These are phyloP conservation scores for Ibidorhyncha struthersii DNA, from an alignment of 2,113 vertebrate species.

Conservation along the genomic window DNA sequence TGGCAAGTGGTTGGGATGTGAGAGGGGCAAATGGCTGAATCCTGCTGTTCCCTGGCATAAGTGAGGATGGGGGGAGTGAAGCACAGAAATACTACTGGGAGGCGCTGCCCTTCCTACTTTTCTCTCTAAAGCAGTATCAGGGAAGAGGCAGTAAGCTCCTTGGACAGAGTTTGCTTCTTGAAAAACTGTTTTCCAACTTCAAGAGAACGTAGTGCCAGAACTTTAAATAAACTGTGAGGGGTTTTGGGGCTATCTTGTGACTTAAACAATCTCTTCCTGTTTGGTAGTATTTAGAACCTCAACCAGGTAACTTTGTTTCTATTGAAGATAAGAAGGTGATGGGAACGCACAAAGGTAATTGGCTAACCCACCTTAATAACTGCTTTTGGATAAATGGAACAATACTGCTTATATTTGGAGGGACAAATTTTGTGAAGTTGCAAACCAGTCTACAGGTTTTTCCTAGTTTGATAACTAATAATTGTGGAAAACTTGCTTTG, in stretches of 20 bases:
- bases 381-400: not conserved
- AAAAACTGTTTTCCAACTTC: not conserved
- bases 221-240: not conserved
- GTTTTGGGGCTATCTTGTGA: not conserved
- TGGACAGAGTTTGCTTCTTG: not conserved
- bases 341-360: conserved; percentile 89
- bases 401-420: not conserved
- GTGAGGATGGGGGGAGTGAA: not conserved
- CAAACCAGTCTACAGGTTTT: not conserved
- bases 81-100: not conserved
- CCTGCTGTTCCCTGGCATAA: not conserved
- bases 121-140: not conserved
- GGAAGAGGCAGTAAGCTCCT: not conserved
- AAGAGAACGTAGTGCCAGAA: not conserved
- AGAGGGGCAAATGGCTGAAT: not conserved
- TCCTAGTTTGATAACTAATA: not conserved
- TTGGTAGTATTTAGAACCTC: conserved; percentile 89
- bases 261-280: not conserved
- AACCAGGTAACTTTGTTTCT: conserved; percentile 90
- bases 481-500: not conserved
- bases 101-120: not conserved
- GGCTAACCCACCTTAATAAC: not conserved
- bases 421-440: not conserved
- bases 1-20: not conserved
- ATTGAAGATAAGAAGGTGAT: conserved; percentile 87